These are phyloP conservation scores for Petrophora chlorosata DNA, from an alignment of 2,888 invertebrate species.

Conservation along the genomic window DNA sequence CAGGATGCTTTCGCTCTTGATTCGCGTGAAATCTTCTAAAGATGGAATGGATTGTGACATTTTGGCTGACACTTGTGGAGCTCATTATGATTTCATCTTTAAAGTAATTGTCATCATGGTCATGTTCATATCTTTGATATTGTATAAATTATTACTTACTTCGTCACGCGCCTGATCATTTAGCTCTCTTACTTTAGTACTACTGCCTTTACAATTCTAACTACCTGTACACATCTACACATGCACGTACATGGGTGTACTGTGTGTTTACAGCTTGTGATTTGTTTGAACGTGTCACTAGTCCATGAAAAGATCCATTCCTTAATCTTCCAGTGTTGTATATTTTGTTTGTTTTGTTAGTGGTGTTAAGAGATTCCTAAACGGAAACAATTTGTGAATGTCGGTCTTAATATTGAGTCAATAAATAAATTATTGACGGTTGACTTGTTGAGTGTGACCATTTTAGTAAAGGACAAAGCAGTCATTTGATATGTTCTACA, in stretches of 20 bases:
- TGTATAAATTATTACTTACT: background rate
- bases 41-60: conserved; percentile 32
- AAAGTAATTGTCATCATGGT: background rate
- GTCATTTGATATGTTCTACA: too few species aligned
- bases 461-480: too few species aligned
- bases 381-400: conserved; percentile 55
- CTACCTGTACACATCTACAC: background rate
- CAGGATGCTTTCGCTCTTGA: conserved; percentile 60
- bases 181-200: conserved; percentile 15
- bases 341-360: conserved; percentile 56
- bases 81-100: conserved; percentile 2
- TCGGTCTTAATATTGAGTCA: conserved; percentile 31
- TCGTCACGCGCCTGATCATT: background rate
- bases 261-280: conserved; percentile 9
- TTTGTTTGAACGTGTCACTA: conserved; percentile 23
- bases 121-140: conserved; percentile 2
- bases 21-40: conserved; percentile 24
- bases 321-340: conserved; percentile 63
- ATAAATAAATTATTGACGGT: conserved; percentile 19
- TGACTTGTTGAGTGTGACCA: background rate
- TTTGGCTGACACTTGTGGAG: conserved; percentile 15
- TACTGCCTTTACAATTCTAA: conserved; percentile 10
- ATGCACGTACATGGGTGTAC: too few species aligned
- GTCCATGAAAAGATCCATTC: conserved; percentile 43
- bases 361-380: conserved; percentile 55